Conservation (phyloP, 2,113 vertebrate genomes). For the Lipotes vexillifer region DNA sequence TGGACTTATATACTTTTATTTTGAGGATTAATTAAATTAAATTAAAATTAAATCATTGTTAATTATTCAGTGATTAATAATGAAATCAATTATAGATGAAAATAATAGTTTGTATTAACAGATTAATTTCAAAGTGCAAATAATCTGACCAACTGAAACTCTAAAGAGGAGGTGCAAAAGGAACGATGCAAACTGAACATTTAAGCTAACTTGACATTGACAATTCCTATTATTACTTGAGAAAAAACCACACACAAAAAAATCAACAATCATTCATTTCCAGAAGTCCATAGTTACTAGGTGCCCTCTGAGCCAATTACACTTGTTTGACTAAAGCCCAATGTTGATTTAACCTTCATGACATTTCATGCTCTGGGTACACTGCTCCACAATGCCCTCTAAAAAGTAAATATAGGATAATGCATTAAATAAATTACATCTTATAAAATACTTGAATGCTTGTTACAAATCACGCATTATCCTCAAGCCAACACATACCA, state of each 20-base stretch:
- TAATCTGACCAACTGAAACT: background rate
- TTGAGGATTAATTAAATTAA: background rate
- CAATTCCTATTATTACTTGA: background rate
- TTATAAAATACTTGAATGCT: conserved; percentile 12
- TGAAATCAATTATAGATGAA: background rate
- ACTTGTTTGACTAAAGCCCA: conserved; percentile 54
- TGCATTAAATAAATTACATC: conserved; percentile 55
- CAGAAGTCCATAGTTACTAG: background rate
- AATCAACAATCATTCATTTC: background rate
- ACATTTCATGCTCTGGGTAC: conserved; percentile 47
- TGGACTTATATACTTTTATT: background rate
- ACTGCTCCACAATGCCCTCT: background rate
- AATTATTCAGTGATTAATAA: background rate
- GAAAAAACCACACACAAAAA: background rate
- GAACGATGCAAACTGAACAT: background rate
- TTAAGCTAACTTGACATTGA: background rate
- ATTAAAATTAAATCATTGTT: conserved; percentile 10
- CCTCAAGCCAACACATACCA: background rate
- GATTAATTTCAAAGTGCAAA: background rate
- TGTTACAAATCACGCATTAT: background rate
- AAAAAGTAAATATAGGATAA: conserved; percentile 56
- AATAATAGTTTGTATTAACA: background rate
- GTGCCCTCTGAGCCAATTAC: background rate
- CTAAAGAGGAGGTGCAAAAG: background rate
- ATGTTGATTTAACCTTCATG: conserved; percentile 67